Base-by-base conservation (phyloP, 2,797 vertebrate genomes). In the Lepus townsendii region DNA sequence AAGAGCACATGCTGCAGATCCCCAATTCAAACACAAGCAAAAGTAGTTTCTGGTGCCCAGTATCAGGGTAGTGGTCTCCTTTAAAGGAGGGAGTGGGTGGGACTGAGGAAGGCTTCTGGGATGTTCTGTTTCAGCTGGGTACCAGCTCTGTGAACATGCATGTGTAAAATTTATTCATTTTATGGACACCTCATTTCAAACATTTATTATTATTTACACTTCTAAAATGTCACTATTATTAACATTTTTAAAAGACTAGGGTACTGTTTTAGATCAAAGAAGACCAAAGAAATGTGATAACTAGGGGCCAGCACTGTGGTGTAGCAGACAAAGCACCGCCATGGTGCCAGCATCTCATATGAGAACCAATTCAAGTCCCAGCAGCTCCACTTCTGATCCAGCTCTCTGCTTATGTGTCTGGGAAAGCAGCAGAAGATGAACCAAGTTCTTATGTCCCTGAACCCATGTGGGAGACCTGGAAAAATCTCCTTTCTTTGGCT, bases 141-240 rank as follows among this genome's bases (percentile, higher is more conserved):
- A 16, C 26, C 69, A 38, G 24, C 32, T 94, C 20, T 62, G 52
- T 50, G 38, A 14, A 14, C 50, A 30, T 80, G 30, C 19, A 83
- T 69, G 73, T 66, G 20, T 78, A 57, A 78, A 57, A 88, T 62
- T 65, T 76, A 60, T 71, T 92, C 91, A 96, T 47, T 47, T 47
- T 47, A 47, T 47, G 42, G 42, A 10, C 42, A 93, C 22, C 4
- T 89, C 19, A 87, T 54, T 7, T 26, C 17, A 83, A 92, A 93
- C 62, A 32, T 47, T 76, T 83, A 73, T 75, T 73, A 47, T 77
- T 63, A 16, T 19, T 57, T 47, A 47, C 42, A 47, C 42, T 78
- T 89, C 19, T 82, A 95, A 91, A 82, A 57, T 73, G 72, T 12
- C 42, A 87, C 30, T n/a, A 75, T 54, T 57, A 88, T 77, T 88